phyloP scores from a whole-genome alignment of 2,797 vertebrate genomes.

The Gymnothorax reevesii region DNA sequence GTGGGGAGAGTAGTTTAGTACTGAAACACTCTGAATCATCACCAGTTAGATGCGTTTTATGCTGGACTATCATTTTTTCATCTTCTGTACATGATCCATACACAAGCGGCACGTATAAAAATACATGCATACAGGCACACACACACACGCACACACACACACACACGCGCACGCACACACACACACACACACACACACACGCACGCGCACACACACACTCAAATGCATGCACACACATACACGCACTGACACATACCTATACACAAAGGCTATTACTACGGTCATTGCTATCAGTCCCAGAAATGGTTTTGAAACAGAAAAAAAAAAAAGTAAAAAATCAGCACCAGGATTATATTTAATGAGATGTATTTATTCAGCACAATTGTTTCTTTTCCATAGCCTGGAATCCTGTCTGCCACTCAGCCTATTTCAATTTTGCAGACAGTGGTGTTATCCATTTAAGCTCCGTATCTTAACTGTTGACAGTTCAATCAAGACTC shows the following conservation, averaged over 20 bases:
- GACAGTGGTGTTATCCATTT: neutral
- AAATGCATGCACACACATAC: neutral
- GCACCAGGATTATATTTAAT: constrained; percentile 6
- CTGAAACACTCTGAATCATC: neutral
- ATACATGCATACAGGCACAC: neutral
- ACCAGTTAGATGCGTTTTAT: neutral
- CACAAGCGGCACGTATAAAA: neutral
- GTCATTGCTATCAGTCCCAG: neutral
- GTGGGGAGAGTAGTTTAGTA: no score
- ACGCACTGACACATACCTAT: constrained; percentile 3
- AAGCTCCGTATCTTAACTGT: neutral
- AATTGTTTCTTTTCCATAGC: neutral
- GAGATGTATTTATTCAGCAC: neutral
- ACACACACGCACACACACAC: neutral
- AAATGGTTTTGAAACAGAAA: constrained; percentile 3
- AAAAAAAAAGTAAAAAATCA: neutral
- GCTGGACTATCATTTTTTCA: neutral
- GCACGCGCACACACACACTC: neutral
- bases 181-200: neutral
- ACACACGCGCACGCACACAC: neutral
- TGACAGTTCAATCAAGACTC: neutral
- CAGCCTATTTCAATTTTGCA: neutral
- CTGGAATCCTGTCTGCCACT: neutral
- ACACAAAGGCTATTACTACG: neutral
- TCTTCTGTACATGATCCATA: neutral